Evolutionary conservation across 2,888 invertebrate species (phyloP).

Genomic region (Cataglyphis rosenhaueri): DNA sequence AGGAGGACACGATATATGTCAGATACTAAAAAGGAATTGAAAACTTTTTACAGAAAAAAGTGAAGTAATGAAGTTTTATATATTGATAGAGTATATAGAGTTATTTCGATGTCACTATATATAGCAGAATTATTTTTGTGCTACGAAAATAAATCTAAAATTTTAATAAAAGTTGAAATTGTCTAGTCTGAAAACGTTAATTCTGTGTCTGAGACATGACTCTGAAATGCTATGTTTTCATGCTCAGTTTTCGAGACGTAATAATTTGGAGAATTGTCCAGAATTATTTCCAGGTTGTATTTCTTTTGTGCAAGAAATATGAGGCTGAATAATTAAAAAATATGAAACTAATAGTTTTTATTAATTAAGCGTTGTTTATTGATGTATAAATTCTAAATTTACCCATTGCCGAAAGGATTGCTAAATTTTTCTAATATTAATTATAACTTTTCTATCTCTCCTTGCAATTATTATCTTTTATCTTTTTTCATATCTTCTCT

Average conservation of each 20-base stretch:
- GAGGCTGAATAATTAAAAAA: neutral
- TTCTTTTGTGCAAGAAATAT: neutral
- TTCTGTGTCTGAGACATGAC: constrained; percentile 7
- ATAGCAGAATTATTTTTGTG: neutral
- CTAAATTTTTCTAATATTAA: neutral
- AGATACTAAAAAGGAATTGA: too few species aligned
- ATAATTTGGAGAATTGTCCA: neutral
- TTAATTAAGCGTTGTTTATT: neutral
- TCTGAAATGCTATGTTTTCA: constrained; percentile 27
- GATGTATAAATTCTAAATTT: neutral
- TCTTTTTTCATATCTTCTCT: neutral
- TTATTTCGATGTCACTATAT: neutral
- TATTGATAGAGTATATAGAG: too few species aligned
- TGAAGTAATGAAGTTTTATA: too few species aligned
- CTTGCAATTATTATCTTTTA: too few species aligned
- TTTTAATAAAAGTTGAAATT: neutral
- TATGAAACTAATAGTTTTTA: neutral
- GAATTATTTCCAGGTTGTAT: neutral
- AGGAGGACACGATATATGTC: neutral
- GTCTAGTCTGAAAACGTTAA: neutral
- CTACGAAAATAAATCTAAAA: neutral
- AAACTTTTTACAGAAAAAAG: neutral
- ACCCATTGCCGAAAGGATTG: neutral
- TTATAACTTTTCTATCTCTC: neutral
- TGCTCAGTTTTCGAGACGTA: constrained; percentile 21